phyloP scores from a whole-genome alignment of 2,888 invertebrate genomes.

The Colletes collaris region DNA sequence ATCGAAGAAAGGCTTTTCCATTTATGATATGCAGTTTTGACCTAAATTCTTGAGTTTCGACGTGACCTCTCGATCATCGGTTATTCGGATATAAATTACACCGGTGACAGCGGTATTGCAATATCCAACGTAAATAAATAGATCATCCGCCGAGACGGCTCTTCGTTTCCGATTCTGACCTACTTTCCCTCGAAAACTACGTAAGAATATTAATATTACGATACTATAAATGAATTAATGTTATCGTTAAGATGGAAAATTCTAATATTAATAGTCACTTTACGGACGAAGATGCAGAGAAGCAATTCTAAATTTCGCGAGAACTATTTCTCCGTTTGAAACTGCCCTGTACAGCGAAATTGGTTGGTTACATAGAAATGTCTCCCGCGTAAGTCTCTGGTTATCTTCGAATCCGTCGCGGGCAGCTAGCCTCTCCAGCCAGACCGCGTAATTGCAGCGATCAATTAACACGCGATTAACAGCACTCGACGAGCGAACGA shows the following conservation, averaged over 20 bases:
- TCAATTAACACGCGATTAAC: constrained; percentile 68
- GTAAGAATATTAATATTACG: no score
- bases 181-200: background rate
- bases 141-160: constrained; percentile 10
- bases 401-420: constrained; percentile 35
- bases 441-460: constrained; percentile 54
- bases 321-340: no score
- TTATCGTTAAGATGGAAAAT: no score
- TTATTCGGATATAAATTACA: constrained; percentile 55
- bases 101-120: constrained; percentile 23
- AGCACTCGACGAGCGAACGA: constrained; percentile 27
- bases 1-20: constrained; percentile 25
- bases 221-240: no score
- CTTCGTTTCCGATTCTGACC: background rate
- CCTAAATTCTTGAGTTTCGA: constrained; percentile 43
- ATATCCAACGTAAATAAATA: constrained; percentile 55
- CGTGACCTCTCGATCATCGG: constrained; percentile 45
- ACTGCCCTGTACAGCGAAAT: no score
- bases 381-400: constrained; percentile 17
- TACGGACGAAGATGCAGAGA: no score
- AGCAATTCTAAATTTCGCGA: no score
- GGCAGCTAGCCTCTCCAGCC: constrained; percentile 12
- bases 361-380: constrained; percentile 2
- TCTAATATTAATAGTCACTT: no score
- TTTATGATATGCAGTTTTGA: constrained; percentile 23